Base-by-base conservation (phyloP, 37 sponge, comb jelly and placozoan genomes). In the Spongilla lacustris region DNA sequence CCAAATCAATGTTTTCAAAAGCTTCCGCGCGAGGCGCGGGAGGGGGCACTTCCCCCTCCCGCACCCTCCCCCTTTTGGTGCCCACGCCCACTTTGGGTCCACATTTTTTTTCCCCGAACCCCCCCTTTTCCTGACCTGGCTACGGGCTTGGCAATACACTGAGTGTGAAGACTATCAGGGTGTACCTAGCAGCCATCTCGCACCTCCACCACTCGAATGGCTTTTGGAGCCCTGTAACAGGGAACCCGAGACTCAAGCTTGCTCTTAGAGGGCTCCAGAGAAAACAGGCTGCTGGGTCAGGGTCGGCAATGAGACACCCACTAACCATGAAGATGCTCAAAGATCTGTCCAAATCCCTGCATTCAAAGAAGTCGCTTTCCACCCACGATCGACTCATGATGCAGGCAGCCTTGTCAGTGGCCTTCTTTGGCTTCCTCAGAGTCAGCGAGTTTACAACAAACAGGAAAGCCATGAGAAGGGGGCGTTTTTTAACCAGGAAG, bases 361-460 rank as follows among this genome's bases (percentile, higher is more conserved):
- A 50, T 22, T 26, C 41, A 29, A 27, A 50, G 49, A 50, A 26
- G 26, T 79, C 66, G 31, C 33, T 34, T 34, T 27, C 27, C 66
- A 50, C 25, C n/a, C 82, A 81, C 25, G 82, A 81, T 36, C 69
- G 46, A 35, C 71, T 35, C 66, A 79, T 79, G 80, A 50, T 79
- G 25, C 29, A 28, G 23, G 80, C 80, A 35, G 82, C 36, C 34
- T 69, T 81, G 32, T 74, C 74, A 27, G 28, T 83, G 31, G 84
- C 84, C 84, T 83, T 83, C 75, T 41, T 38, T 50, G 84, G 75
- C 29, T 83, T 83, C 76, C 75, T 83, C n/a, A 26, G 74, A n/a
- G 84, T 49, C 29, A 83, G 84, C 34, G 84, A 84, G 68, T 75
- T 75, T 35, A 84, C 85, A 22, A 32, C 58, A 58, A 58, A 58